Evolutionary conservation across 2,888 invertebrate species (phyloP).

Genomic region (Sabellastarte sp.): DNA sequence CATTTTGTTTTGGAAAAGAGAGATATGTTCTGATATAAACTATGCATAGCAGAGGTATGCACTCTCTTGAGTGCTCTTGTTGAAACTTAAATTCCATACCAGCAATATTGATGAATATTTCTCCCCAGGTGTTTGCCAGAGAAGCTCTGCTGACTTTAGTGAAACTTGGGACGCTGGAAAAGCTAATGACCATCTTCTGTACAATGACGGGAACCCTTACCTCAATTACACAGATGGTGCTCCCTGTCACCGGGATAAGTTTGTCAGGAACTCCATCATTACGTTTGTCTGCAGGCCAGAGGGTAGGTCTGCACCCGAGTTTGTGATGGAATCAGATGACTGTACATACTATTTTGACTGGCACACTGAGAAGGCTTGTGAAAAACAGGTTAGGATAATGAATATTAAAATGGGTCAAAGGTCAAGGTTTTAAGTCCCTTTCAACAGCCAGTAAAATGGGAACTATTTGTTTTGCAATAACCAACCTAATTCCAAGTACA

Average conservation of each 20-base stretch:
- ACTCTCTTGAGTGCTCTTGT: too few species aligned
- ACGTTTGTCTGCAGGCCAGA: not conserved
- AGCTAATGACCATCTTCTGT: not conserved
- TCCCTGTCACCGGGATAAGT: not conserved
- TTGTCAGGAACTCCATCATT: not conserved
- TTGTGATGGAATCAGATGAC: not conserved
- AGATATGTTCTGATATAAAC: too few species aligned
- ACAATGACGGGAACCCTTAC: not conserved
- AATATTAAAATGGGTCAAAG: too few species aligned
- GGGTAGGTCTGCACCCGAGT: not conserved
- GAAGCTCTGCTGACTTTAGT: not conserved
- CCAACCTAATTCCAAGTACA: too few species aligned
- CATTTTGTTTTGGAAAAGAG: too few species aligned
- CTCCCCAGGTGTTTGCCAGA: not conserved
- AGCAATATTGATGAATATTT: too few species aligned
- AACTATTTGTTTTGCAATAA: too few species aligned
- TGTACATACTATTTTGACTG: not conserved
- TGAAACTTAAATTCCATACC: too few species aligned
- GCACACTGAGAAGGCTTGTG: not conserved
- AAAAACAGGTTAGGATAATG: not conserved
- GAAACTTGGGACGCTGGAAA: not conserved
- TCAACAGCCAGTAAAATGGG: too few species aligned
- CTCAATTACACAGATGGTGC: not conserved
- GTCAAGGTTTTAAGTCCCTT: too few species aligned
- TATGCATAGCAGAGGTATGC: too few species aligned